Evolutionary conservation across 1,140 invertebrate species (phyloP), one percentile per base, ranked within the genome.

Genomic region (Vollenhovia emeryi): DNA sequence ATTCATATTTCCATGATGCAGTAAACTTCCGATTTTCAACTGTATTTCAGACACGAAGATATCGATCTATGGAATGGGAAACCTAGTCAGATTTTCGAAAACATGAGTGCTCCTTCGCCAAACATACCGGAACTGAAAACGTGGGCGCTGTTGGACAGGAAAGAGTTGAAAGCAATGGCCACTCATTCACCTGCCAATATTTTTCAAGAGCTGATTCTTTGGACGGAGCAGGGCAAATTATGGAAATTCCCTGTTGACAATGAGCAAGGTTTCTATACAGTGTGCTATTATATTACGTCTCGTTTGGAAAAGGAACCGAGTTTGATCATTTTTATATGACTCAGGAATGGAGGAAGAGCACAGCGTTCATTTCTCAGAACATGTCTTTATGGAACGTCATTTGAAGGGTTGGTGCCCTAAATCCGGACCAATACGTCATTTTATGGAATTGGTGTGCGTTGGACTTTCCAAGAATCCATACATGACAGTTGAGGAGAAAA

Each of bases 171-270:
- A 87, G 69, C 97, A 21, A 91, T 96, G 0, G 94, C 96, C 0
- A 95, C 96, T 5, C 96, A 97, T 93, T 96, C 97, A 8, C 98
- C 99, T 0, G 93, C 95, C 7, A 99, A 99, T 95, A 97, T 97
- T 90, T 99, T 98, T 93, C 97, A 98, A 94, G 98, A 99, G 95
- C 97, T 99, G 96, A 98, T 98, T 76, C 91, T 97, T 66, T 99
- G 98, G 98, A 99, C 99, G 0, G 96, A 99, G 68, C 96, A 99
- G 94, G 98, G 98, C 60, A 99, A 99, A 95, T 90, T 99, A 9
- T 99, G 99, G 99, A 97, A 97, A 73, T 99, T 99, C 94, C 99
- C 99, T 13, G 99, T 99, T 82, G 95, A 99, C 94, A 99, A 99
- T 96, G 99, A 99, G 95, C 97, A 98, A 96, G 99, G 98, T 98